Conservation (phyloP, 1,140 invertebrate species). For the Zophobas morio region DNA sequence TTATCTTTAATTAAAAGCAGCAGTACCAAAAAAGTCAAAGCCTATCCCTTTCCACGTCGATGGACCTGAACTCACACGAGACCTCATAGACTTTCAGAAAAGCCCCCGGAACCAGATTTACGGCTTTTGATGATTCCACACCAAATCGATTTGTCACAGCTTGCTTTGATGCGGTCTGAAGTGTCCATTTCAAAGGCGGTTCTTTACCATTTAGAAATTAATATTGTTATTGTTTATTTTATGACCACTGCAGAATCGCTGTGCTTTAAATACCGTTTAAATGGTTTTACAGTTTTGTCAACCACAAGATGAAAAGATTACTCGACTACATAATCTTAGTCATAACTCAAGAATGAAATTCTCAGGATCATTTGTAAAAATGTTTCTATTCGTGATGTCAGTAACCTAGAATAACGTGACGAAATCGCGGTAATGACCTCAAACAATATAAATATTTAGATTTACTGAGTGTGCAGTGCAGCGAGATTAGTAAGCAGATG, state of each 20-base stretch:
- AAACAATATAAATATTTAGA: slow-evolving; percentile 33
- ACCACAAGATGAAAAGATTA: slow-evolving; percentile 21
- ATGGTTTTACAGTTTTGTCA: slow-evolving; percentile 5
- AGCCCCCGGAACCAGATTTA: background rate
- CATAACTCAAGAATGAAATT: slow-evolving; percentile 10
- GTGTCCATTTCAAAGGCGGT: background rate
- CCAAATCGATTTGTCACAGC: slow-evolving; percentile 9
- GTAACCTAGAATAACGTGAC: background rate
- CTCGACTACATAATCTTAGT: slow-evolving; percentile 21
- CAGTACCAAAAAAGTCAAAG: too few relatives aligned
- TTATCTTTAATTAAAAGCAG: too few relatives aligned
- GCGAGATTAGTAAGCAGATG: slow-evolving; percentile 17
- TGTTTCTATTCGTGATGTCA: background rate
- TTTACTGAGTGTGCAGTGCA: slow-evolving; percentile 11
- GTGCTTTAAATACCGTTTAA: slow-evolving; percentile 5
- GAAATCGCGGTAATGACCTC: slow-evolving; percentile 10
- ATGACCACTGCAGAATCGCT: background rate
- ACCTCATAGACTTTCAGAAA: background rate
- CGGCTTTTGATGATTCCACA: background rate
- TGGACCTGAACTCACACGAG: too few relatives aligned
- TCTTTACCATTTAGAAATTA: slow-evolving; percentile 3
- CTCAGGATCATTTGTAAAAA: background rate
- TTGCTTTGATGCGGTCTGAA: slow-evolving; percentile 8
- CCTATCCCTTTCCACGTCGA: too few relatives aligned
- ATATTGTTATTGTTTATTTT: slow-evolving; percentile 36